Conservation (phyloP, 2,797 vertebrate species). For the Pantherophis vulpinus region DNA sequence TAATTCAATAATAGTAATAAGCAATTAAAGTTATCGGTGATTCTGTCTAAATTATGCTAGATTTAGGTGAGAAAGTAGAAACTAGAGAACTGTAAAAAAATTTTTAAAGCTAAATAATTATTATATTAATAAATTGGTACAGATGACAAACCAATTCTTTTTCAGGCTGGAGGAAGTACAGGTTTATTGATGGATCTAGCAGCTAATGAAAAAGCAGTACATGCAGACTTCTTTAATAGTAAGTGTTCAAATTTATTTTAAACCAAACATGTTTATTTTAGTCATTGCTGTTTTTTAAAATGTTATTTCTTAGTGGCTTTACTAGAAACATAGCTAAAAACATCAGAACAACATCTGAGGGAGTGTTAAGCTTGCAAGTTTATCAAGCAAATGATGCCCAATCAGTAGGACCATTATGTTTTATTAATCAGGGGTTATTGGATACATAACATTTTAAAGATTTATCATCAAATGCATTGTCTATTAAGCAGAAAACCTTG, state of each 20-base stretch:
- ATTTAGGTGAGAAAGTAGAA: background rate
- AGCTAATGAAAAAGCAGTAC: slow-evolving; percentile 93
- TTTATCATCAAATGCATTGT: background rate
- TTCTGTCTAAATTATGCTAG: background rate
- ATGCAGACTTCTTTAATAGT: slow-evolving; percentile 95
- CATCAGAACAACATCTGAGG: background rate
- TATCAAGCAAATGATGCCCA: background rate
- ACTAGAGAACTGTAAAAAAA: background rate
- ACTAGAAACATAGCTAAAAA: background rate
- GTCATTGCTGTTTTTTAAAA: background rate
- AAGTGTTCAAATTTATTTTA: slow-evolving; percentile 34
- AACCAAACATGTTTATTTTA: background rate
- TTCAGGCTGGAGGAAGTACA: slow-evolving; percentile 78
- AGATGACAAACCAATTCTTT: background rate
- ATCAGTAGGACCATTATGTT: background rate
- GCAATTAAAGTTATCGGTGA: background rate
- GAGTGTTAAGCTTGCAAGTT: background rate
- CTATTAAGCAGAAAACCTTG: background rate
- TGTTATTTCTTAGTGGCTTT: background rate
- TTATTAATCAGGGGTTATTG: background rate
- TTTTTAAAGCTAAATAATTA: background rate
- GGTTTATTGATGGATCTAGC: slow-evolving; percentile 81
- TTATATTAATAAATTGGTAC: background rate
- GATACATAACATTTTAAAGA: background rate
- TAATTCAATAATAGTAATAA: background rate